Evolutionary conservation across 1,140 invertebrate species (phyloP).

Genomic region (Leptinotarsa defecta): DNA sequence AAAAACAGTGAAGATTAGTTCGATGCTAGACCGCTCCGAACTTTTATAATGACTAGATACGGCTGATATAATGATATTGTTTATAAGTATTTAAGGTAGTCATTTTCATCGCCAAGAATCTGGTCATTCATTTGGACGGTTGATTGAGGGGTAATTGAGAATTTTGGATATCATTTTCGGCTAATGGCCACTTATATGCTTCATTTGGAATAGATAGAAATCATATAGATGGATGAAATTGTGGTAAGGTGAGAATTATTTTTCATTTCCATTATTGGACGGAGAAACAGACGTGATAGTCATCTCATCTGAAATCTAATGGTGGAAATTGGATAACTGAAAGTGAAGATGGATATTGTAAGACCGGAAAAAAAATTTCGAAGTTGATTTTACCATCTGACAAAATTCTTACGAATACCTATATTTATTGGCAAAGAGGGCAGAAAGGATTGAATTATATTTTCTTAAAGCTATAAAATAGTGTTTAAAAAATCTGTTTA

Average conservation of each 20-base stretch:
- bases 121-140: background rate
- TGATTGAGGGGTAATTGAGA: constrained; percentile 3
- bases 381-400: too few species aligned
- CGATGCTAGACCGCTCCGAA: background rate
- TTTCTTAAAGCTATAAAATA: too few species aligned
- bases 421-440: too few species aligned
- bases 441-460: too few species aligned
- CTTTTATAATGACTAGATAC: background rate
- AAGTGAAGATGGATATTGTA: too few species aligned
- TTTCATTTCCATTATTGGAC: background rate
- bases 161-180: background rate
- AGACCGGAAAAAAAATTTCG: too few species aligned
- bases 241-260: background rate
- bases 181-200: background rate
- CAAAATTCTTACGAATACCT: too few species aligned
- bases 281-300: too few species aligned
- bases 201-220: background rate
- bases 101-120: background rate
- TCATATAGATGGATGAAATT: background rate
- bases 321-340: too few species aligned
- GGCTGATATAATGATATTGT: background rate
- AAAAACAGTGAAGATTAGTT: constrained; percentile 2
- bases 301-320: too few species aligned
- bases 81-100: constrained; percentile 1
- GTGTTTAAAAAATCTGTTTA: too few species aligned